phyloP scores from a whole-genome alignment of 2,888 invertebrate species.

The Trisateles emortualis region DNA sequence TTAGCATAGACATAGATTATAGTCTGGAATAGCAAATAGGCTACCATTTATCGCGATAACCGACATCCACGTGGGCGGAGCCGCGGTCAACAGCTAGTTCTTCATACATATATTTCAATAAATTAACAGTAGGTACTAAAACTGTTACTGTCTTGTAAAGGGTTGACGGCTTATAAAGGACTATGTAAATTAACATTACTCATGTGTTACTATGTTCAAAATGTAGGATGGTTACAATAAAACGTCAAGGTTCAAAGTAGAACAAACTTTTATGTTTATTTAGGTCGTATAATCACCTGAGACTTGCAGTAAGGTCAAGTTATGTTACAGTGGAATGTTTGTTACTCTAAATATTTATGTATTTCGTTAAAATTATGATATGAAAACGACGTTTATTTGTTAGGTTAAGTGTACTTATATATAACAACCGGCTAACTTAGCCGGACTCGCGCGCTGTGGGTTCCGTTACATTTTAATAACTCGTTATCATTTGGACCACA shows the following conservation, averaged over 20 bases:
- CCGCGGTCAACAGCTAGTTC: background rate
- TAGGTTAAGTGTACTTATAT: no score
- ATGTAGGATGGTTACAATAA: background rate
- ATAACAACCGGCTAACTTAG: no score
- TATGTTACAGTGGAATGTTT: background rate
- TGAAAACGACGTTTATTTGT: no score
- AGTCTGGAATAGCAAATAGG: no score
- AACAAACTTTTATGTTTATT: constrained; percentile 14
- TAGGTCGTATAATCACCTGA: constrained; percentile 19
- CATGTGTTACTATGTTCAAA: background rate
- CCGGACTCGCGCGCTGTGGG: no score
- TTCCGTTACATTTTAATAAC: no score
- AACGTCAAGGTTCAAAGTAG: constrained; percentile 2
- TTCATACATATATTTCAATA: no score
- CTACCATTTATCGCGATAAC: no score
- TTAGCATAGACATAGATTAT: no score
- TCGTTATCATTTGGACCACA: no score
- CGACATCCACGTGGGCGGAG: no score
- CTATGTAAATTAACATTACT: background rate
- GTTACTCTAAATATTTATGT: constrained; percentile 2
- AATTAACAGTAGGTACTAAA: background rate
- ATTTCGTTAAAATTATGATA: constrained; percentile 2
- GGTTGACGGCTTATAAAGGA: background rate
- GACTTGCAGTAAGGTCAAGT: constrained; percentile 12
- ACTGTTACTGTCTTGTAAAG: background rate